These are phyloP conservation scores for Cervus canadensis DNA, from an alignment of 2,113 vertebrate genomes.

Conservation along the genomic window DNA sequence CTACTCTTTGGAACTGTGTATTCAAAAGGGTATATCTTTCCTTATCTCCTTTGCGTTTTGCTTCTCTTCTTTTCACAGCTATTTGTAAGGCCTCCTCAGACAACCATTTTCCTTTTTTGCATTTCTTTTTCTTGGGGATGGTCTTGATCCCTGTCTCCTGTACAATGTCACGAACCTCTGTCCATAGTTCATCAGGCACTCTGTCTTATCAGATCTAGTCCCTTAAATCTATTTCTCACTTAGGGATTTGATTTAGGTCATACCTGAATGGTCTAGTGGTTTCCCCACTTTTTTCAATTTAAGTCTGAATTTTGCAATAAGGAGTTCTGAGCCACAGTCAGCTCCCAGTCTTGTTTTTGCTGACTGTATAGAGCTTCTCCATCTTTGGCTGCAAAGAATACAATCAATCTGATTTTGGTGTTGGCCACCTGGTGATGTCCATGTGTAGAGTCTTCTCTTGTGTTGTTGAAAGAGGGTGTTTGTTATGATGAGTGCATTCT, in stretches of 20 bases:
- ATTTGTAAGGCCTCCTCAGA: neutral
- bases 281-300: neutral
- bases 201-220: neutral
- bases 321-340: neutral
- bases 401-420: neutral
- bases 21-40: neutral
- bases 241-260: neutral
- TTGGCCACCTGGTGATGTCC: neutral
- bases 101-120: neutral
- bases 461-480: neutral
- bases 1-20: neutral
- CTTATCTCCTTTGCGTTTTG: neutral
- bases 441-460: neutral
- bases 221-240: neutral
- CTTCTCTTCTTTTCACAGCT: neutral
- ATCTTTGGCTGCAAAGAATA: neutral
- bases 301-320: neutral
- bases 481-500: neutral
- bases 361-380: neutral
- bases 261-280: neutral
- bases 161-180: neutral
- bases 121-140: neutral
- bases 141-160: neutral
- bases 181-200: neutral
- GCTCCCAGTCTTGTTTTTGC: neutral